Conservation (phyloP, 2,797 vertebrate species). For the Catamblyrhynchus diadema region DNA sequence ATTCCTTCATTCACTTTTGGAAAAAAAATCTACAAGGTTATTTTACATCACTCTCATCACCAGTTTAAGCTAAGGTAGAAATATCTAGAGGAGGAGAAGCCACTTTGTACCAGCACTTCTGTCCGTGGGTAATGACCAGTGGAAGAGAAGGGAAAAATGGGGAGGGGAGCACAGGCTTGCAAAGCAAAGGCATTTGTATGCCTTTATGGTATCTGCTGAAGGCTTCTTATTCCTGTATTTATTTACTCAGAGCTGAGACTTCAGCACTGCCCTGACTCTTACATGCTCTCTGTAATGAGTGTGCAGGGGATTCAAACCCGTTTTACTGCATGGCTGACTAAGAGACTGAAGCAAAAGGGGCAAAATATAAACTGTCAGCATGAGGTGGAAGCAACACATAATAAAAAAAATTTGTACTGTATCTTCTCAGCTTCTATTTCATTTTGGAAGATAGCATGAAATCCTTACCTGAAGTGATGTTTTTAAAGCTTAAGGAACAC, state of each 20-base stretch:
- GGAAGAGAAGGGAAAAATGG: neutral
- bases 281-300: neutral
- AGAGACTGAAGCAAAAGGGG: neutral
- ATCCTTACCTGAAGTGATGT: neutral
- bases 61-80: neutral
- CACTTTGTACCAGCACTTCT: neutral
- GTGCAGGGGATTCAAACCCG: neutral
- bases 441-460: neutral
- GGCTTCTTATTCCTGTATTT: neutral
- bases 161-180: fast-evolving
- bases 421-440: neutral
- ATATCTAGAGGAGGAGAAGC: neutral
- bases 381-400: neutral
- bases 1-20: neutral
- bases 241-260: neutral
- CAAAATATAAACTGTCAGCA: neutral
- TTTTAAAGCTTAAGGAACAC: neutral
- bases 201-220: neutral
- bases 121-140: neutral
- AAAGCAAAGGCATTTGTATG: neutral
- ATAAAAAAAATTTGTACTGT: fast-evolving
- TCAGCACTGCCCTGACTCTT: neutral
- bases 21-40: neutral
- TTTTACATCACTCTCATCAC: neutral
- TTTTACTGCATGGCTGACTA: neutral